Base-by-base conservation (phyloP, 2,797 vertebrate species). In the Coendou prehensilis region DNA sequence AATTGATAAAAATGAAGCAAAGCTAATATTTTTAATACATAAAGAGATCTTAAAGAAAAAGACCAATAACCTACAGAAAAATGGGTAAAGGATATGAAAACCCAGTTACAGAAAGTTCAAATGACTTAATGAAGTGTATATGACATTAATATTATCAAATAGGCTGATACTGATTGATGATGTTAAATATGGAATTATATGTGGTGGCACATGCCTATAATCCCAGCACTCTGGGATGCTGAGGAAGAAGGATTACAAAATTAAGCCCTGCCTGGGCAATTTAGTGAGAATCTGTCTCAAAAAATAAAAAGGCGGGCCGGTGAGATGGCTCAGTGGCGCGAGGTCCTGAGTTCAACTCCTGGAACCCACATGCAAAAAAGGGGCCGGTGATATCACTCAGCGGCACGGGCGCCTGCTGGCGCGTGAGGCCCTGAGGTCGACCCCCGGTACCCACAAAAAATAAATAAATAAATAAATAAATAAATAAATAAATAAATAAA, bases 21-120 rank as follows among this genome's bases (percentile, higher is more conserved):
- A 54, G 57, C 64, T 56, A 54, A 67, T 87, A 52, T 87, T 37
- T 23, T 41, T 69, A 88, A 75, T 71, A 84, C 28, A 67, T 73
- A 64, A 81, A 87, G 30, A 81, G 8, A 22, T 69, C 18, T 54
- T 84, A 47, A 83, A 94, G 75, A 85, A 93, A 85, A 67, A 20
- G 89, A 92, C 10, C 14, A 76, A 33, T 6, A 59, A 6, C 1
- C 9, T 57, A n/a, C 1, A 56, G 37, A 79, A 85, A 94, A 76
- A 56, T 13, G 14, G 33, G 54, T 56, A 71, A 87, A 95, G 22
- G 37, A 78, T 61, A 50, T 41, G 28, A 89, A 59, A 83, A 57
- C 59, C 13, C 45, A 69, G n/a, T 67, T 61, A 22, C 9, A 71
- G n/a, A 87, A 93, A 87, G 63, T 75, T 37, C 73, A 86, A 54